These are phyloP conservation scores for Eutolmus rufibarbis DNA, from an alignment of 2,888 invertebrate genomes.

Conservation along the genomic window DNA sequence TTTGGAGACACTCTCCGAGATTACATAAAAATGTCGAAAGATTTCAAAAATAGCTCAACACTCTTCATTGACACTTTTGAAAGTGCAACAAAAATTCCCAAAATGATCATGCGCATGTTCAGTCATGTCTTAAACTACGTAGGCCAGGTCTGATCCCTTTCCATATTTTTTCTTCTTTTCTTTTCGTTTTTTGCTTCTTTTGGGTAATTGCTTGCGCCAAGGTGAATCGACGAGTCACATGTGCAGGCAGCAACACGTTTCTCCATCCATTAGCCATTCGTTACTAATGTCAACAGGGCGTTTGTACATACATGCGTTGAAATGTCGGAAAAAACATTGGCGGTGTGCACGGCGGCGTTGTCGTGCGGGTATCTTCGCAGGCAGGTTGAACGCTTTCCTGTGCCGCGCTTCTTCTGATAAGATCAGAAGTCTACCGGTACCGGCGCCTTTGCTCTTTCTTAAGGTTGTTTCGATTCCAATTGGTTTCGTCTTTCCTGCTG, in stretches of 20 bases:
- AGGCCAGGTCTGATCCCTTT: background rate
- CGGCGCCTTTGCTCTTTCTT: slow-evolving; percentile 27
- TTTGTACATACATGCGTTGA: background rate
- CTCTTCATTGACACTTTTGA: background rate
- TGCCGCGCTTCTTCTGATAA: slow-evolving; percentile 3
- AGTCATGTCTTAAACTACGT: background rate
- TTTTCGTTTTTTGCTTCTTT: background rate
- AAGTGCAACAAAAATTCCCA: background rate
- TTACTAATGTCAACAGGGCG: background rate
- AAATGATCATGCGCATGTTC: background rate
- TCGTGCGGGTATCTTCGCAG: background rate
- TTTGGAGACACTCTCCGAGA: background rate
- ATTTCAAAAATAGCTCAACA: slow-evolving; percentile 7
- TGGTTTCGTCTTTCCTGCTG: background rate
- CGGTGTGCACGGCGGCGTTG: background rate
- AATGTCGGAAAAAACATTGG: background rate
- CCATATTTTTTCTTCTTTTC: background rate
- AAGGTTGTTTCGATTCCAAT: slow-evolving; percentile 5
- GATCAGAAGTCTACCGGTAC: background rate
- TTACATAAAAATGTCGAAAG: background rate
- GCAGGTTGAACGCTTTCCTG: background rate
- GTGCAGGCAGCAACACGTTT: background rate
- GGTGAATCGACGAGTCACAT: slow-evolving; percentile 2
- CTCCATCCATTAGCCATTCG: background rate
- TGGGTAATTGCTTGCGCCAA: background rate